Evolutionary conservation across 2,888 invertebrate species (phyloP).

Genomic region (Noctua janthe): DNA sequence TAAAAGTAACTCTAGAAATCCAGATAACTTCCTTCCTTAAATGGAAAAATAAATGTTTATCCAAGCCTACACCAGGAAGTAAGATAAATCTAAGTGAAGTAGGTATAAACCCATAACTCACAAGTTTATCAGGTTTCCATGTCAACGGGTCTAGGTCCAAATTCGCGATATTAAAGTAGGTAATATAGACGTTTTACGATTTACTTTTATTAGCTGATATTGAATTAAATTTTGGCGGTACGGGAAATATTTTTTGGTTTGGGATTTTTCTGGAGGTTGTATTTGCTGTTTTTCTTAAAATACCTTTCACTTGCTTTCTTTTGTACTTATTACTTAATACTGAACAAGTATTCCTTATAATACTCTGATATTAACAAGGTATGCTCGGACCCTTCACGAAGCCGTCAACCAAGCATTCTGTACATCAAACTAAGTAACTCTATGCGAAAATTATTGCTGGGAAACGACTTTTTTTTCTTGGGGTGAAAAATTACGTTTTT

Average conservation of each 20-base stretch:
- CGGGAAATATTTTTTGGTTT: constrained; percentile 19
- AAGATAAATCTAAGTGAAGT: constrained; percentile 39
- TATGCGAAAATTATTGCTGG: too few species aligned
- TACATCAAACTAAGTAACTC: too few species aligned
- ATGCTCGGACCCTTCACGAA: too few species aligned
- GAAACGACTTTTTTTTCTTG: too few species aligned
- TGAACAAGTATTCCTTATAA: too few species aligned
- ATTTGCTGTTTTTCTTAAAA: background rate
- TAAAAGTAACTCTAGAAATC: constrained; percentile 1
- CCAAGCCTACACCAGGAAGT: constrained; percentile 31
- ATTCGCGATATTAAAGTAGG: constrained; percentile 54
- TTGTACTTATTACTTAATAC: background rate
- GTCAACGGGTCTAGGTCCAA: constrained; percentile 59
- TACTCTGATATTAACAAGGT: too few species aligned
- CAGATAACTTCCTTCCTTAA: constrained; percentile 9
- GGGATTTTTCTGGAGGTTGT: background rate
- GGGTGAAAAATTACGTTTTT: too few species aligned
- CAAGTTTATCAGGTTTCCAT: constrained; percentile 63
- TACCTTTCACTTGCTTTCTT: constrained; percentile 1
- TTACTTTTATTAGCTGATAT: constrained; percentile 53
- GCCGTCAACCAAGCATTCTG: too few species aligned
- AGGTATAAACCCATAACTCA: constrained; percentile 42
- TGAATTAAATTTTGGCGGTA: constrained; percentile 41
- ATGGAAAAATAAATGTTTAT: constrained; percentile 52
- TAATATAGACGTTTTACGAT: constrained; percentile 58